Base-by-base conservation (phyloP, 2,888 invertebrate genomes). In the Nomada fucata region DNA sequence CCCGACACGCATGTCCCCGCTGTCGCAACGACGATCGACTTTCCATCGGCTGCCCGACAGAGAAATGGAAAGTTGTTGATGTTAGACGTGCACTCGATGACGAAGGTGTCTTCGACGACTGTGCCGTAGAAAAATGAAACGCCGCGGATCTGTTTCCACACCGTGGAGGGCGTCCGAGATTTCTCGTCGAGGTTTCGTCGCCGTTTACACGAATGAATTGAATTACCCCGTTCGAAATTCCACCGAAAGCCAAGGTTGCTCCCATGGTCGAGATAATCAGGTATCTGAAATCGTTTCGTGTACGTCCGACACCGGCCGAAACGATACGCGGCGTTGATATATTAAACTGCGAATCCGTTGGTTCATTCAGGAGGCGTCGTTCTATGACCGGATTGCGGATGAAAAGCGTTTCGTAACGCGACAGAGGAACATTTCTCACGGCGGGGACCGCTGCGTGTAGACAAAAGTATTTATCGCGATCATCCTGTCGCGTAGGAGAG, bases 371-470 rank as follows among this genome's bases (percentile, higher is more conserved):
- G 42, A 18, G n/a, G 20, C 60, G 15, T 42, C 29, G 18, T 3
- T 15, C 7, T 52, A 52, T n/a, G 42, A 50, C 65, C 23, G 15
- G 55, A 52, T 52, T 57, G 72, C 53, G 52, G 50, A 47, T 69
- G 59, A 29, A 55, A 42, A 29, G 64, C 23, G 59, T 76, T 76
- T 2, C 67, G 52, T 44, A 52, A 68, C 26, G 2, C 13, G n/a
- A 23, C 2, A 26, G 55, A 13, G 18, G 65, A 53, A 47, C 20
- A 55, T 79, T 73, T 81, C 73, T 79, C 81, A 79, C 73, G 73
- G 44, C 42, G 44, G 60, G 53, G 79, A 70, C 73, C 67, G 53
- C 60, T 52, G 70, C 52, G 36, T 23, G n/a, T 44, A 26, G 36
- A 26, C 4, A 18, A 5, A 69, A 36, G 29, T 52, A 26, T 82